Evolutionary conservation across 2,113 vertebrate genomes (phyloP), one percentile per base, ranked within the genome.

Genomic region (Cnemophilus loriae): DNA sequence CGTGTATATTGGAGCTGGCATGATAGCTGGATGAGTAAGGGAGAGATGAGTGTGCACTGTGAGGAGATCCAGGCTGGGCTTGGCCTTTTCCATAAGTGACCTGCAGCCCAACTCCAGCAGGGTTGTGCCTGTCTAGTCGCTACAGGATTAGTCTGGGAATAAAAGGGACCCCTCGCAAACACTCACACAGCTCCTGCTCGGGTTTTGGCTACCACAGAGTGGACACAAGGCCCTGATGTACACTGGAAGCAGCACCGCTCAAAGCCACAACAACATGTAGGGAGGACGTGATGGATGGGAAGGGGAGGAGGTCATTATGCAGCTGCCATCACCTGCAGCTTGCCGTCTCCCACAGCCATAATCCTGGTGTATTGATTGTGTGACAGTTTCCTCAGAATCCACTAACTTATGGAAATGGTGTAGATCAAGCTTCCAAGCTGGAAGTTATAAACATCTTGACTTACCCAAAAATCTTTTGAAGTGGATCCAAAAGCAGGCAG

Each of bases 221-320:
- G 68, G 10, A 18, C 4, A 5, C 21, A 39, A 23, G 14, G 16
- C 44, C 16, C 26, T 53, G 28, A 12, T 1, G 0, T n/a, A 5
- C 5, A 2, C 32, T 53, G 44, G 37, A 52, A 76, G 16, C 19
- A 63, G 30, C 18, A 4, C 3, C 19, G 3, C 23, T 16, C 11
- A 24, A 69, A 78, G 20, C 14, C 6, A 60, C 41, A 55, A 22
- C 22, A 41, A 24, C 19, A 1, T 0, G 0, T 2, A 21, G n/a
- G 35, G 26, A 52, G 50, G 46, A 15, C 0, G 2, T 10, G 16
- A 56, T 17, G 44, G 50, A 26, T 7, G 27, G 27, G 26, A 16
- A 76, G 42, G 20, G 32, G 8, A 47, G 20, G 61, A 74, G 20
- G 18, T 82, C 50, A 28, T 55, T 56, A 32, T 26, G 41, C 22